A percentile compares a stretch with the other conserved stretches of the same genome.
phyloP scores from a whole-genome alignment of 2,888 invertebrate genomes.

The Cephus pygmeus region DNA sequence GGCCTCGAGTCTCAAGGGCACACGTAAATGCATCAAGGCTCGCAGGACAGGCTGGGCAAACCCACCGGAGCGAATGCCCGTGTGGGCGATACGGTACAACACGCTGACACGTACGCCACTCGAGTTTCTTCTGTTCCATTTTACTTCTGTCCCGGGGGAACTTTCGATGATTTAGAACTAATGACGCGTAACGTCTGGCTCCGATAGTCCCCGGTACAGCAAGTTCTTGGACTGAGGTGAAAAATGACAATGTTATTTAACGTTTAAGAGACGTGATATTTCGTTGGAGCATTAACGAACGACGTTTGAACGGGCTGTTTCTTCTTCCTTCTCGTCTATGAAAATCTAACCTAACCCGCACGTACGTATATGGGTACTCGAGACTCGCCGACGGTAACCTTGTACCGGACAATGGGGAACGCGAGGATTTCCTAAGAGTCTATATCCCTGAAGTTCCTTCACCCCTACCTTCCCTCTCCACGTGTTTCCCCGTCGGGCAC shows the following conservation, averaged over 20 bases:
- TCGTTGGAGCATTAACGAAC: not conserved
- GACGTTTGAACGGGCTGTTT: not conserved
- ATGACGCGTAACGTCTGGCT: not conserved
- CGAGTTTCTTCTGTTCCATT: not conserved
- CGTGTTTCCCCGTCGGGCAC: not conserved
- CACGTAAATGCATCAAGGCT: conserved; percentile 2
- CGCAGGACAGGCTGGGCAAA: not conserved
- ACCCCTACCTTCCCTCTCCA: not conserved
- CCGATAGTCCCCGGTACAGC: not conserved
- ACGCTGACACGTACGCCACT: not conserved
- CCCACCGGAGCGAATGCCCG: not conserved
- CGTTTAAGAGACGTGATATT: not conserved
- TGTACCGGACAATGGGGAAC: not conserved
- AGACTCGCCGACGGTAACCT: not conserved
- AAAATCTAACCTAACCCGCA: not conserved
- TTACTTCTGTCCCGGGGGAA: not conserved
- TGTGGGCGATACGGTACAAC: conserved; percentile 1
- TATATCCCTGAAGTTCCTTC: not conserved
- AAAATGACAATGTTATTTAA: not conserved
- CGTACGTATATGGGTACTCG: too few species aligned
- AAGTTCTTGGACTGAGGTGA: not conserved
- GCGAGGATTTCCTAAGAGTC: conserved; percentile 1
- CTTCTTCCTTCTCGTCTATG: not conserved
- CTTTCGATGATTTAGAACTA: not conserved
- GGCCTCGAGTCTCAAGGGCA: conserved; percentile 8